phyloP scores from a whole-genome alignment of 30 jellyfish, hydroid and myxozoan genomes.

The Hydractinia echinata region DNA sequence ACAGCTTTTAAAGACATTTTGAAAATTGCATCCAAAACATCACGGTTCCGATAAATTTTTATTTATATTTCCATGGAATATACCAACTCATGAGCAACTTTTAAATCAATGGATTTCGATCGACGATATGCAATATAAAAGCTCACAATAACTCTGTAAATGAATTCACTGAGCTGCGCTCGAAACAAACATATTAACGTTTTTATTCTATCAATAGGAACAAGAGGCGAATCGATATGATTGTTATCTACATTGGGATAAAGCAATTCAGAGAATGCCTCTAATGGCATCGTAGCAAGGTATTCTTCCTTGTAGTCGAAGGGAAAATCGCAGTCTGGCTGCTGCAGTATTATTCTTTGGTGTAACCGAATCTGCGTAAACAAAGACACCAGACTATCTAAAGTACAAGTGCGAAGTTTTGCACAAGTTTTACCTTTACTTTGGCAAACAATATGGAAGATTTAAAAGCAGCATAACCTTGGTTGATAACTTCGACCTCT shows the following conservation, averaged over 20 bases:
- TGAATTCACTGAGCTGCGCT: constrained; percentile 20
- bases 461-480: constrained; percentile 10
- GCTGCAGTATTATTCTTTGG: constrained; percentile 2
- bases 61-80: too few relatives aligned
- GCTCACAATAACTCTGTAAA: constrained; percentile 15
- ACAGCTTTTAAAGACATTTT: too few relatives aligned
- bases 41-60: too few relatives aligned
- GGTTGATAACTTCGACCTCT: constrained; percentile 32
- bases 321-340: neutral
- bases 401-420: neutral
- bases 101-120: too few relatives aligned
- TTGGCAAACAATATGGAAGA: neutral
- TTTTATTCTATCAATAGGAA: constrained; percentile 13
- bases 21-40: too few relatives aligned
- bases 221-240: neutral
- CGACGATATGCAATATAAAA: neutral
- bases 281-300: constrained; percentile 22
- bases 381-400: constrained; percentile 8
- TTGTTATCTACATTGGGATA: neutral
- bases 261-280: constrained; percentile 1
- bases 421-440: neutral
- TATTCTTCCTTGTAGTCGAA: constrained; percentile 29
- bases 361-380: neutral
- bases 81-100: too few relatives aligned
- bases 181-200: constrained; percentile 13